Base-by-base conservation (phyloP, 30 jellyfish, hydroid and myxozoan genomes). In the Calvadosia cruxmelitensis region DNA sequence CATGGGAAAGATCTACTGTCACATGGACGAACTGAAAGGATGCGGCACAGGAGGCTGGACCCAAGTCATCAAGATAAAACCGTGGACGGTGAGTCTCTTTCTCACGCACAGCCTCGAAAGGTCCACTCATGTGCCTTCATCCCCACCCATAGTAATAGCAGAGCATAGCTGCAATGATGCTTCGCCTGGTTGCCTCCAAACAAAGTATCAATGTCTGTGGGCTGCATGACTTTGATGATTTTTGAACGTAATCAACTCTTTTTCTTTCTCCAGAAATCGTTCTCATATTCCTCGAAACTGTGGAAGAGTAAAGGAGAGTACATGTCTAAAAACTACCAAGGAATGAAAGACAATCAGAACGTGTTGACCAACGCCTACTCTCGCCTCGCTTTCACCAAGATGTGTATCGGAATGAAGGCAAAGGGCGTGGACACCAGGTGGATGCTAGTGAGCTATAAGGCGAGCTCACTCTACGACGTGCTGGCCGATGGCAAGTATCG, bases 11-110 rank as follows among this genome's bases (percentile, higher is more conserved):
- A 76, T 52, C 49, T 66, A 76, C 36, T 76, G 87, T 71, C 23
- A 35, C 52, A 76, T 76, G 87, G 76, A 34, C 24, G 29, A 15
- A 27, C 27, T 76, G 29, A 27, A 33, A 25, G 79, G 80, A 1
- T 76, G 87, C 29, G 87, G 87, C 3, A 74, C 52, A 3, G 79
- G 87, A 23, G 87, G 87, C 16, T 76, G 87, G 87, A 76, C 87
- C 3, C 67, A 63, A 1, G 87, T 77, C 10, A 29, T 67, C 53
- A 66, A 73, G 23, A 27, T 73, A 49, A 35, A 73, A 3, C 74
- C 74, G 2, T 29, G 68, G 61, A 26, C 30, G 68, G 83, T 73
- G 42, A 24, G 75, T 53, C 36, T 24, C n/a, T n/a, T n/a, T n/a
- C n/a, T n/a, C n/a, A n/a, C n/a, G n/a, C n/a, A n/a, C n/a, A n/a